Evolutionary conservation across 1,140 invertebrate genomes (phyloP).

Genomic region (Drosophila punjabiensis): DNA sequence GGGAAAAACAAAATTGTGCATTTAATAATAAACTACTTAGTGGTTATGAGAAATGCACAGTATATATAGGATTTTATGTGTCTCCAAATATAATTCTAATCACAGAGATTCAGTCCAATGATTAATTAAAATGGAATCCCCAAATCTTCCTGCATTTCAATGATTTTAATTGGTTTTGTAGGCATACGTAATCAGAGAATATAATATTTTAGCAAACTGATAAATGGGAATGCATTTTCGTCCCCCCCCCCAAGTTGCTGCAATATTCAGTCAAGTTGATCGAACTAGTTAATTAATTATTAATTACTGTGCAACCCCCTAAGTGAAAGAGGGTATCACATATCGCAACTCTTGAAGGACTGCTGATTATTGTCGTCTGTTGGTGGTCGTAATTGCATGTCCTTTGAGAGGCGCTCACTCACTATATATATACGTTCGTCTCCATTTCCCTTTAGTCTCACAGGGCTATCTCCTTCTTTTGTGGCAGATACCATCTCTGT

Average conservation of each 20-base stretch:
- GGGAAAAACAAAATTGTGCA: not conserved
- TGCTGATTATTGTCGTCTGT: slow-evolving; percentile 5
- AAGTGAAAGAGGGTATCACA: slow-evolving; percentile 1
- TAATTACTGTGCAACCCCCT: slow-evolving; percentile 9
- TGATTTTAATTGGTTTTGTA: slow-evolving; percentile 12
- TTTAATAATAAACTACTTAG: not conserved
- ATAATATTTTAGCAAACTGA: slow-evolving; percentile 7
- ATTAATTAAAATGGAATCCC: slow-evolving; percentile 8
- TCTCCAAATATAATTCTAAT: not conserved
- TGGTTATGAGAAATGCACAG: not conserved
- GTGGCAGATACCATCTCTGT: slow-evolving; percentile 11
- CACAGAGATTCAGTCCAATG: too few relatives aligned
- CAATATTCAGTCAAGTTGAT: slow-evolving; percentile 1
- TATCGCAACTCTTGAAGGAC: slow-evolving; percentile 14
- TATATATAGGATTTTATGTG: not conserved
- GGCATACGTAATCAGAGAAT: slow-evolving; percentile 3
- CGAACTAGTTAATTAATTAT: slow-evolving; percentile 37
- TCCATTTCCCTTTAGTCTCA: slow-evolving; percentile 7
- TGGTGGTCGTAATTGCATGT: slow-evolving; percentile 47
- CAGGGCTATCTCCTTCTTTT: slow-evolving; percentile 20
- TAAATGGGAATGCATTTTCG: not conserved
- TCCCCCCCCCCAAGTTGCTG: not conserved
- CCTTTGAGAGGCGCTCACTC: slow-evolving; percentile 7
- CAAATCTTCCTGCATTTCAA: not conserved
- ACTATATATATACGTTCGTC: not conserved